Evolutionary conservation across 92 coral and sea anemone species (phyloP).

Genomic region (Zoanthus sansibaricus): DNA sequence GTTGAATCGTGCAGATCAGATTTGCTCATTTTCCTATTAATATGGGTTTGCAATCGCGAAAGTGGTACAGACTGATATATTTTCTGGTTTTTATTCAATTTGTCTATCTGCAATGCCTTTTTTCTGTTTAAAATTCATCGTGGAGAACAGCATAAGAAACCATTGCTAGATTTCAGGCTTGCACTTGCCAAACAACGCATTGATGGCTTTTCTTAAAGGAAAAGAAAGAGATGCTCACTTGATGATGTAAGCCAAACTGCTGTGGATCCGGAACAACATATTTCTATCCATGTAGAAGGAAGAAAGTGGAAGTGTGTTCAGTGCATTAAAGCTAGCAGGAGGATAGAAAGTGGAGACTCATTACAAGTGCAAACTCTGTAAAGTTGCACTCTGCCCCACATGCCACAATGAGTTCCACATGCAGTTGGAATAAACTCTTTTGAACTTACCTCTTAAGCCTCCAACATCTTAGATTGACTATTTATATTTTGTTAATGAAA

Average conservation of each 20-base stretch:
- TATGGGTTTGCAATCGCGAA: background rate
- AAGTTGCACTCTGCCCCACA: constrained; percentile 49
- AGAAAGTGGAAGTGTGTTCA: background rate
- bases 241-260: background rate
- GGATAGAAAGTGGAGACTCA: constrained; percentile 52
- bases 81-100: background rate
- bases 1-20: background rate
- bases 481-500: too few species aligned
- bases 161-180: background rate
- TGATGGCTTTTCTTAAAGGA: background rate
- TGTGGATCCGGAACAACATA: background rate
- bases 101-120: too few species aligned
- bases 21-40: background rate
- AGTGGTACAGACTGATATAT: background rate
- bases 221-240: background rate
- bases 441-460: too few species aligned
- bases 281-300: background rate
- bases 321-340: constrained; percentile 30
- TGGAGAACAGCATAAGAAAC: too few species aligned
- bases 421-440: too few species aligned
- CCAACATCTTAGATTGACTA: too few species aligned
- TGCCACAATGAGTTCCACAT: too few species aligned
- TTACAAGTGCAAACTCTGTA: constrained; percentile 47
- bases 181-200: background rate
- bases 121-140: too few species aligned